Evolutionary conservation across 2,888 invertebrate species (phyloP).

Genomic region (Drosophila algonquin): DNA sequence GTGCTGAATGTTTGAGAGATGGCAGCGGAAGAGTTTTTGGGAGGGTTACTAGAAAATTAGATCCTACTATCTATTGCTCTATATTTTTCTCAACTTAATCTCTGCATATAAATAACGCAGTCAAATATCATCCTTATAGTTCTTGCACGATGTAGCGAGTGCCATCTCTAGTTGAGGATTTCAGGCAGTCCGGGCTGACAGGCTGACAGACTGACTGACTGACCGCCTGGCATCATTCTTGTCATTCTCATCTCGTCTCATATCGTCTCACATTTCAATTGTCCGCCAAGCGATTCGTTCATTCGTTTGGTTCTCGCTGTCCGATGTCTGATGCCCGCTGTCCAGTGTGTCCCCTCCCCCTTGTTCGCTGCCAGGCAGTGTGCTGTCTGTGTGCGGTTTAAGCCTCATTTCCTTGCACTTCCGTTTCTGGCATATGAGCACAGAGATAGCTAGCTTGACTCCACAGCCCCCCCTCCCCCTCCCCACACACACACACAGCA

Average conservation of each 20-base stretch:
- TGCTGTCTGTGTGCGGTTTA: constrained; percentile 68
- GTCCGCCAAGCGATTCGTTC: constrained; percentile 45
- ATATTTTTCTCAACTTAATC: too few relatives aligned
- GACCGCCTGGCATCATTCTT: constrained; percentile 24
- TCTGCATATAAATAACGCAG: too few relatives aligned
- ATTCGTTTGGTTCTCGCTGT: constrained; percentile 26
- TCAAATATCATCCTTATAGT: too few relatives aligned
- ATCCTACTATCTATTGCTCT: too few relatives aligned
- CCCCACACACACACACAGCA: background rate
- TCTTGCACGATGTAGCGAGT: background rate
- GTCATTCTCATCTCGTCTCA: constrained; percentile 16
- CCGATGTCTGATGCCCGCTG: background rate
- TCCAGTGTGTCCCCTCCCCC: background rate
- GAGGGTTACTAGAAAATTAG: too few relatives aligned
- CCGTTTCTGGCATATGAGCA: constrained; percentile 63
- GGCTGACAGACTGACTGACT: constrained; percentile 6
- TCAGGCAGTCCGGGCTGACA: background rate
- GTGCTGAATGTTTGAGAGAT: background rate
- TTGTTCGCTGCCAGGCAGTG: background rate
- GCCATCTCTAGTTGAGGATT: constrained; percentile 9
- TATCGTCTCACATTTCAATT: constrained; percentile 70
- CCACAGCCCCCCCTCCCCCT: background rate
- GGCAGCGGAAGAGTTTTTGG: too few relatives aligned
- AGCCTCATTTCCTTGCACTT: constrained; percentile 76
- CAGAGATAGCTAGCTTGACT: constrained; percentile 42